These are phyloP conservation scores for Paralvinella palmiformis DNA, from an alignment of 1,140 invertebrate species.

Conservation along the genomic window DNA sequence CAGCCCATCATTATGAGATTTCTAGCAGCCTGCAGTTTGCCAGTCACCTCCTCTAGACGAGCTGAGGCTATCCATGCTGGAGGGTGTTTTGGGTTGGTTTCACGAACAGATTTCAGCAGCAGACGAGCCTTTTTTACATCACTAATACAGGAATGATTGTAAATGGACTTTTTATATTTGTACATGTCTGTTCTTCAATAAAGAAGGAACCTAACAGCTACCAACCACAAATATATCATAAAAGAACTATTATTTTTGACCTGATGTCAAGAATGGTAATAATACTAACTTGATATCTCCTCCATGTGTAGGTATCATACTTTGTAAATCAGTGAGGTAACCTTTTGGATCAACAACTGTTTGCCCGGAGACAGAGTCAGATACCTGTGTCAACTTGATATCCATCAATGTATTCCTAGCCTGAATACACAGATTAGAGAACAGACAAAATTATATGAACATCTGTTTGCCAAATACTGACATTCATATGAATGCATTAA, in stretches of 20 bases:
- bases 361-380: constrained; percentile 97
- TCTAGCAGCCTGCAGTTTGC: constrained; percentile 90
- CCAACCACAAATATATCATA: background rate
- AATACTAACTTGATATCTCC: constrained; percentile 83
- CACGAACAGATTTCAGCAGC: constrained; percentile 92
- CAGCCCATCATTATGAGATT: constrained; percentile 95
- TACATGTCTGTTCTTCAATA: background rate
- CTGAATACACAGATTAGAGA: no score
- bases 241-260: background rate
- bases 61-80: constrained; percentile 99
- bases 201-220: background rate
- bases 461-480: background rate
- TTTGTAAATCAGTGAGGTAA: constrained; percentile 96
- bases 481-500: background rate
- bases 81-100: constrained; percentile 98
- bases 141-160: constrained; percentile 42
- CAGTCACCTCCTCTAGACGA: constrained; percentile 96
- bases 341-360: constrained; percentile 99
- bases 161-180: background rate
- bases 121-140: constrained; percentile 97
- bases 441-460: no score
- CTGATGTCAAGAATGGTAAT: background rate
- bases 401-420: constrained; percentile 99
- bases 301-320: constrained; percentile 96
- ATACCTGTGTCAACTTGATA: constrained; percentile 95